Evolutionary conservation across 2,797 vertebrate genomes (phyloP).

Genomic region (Chelonia mydas): DNA sequence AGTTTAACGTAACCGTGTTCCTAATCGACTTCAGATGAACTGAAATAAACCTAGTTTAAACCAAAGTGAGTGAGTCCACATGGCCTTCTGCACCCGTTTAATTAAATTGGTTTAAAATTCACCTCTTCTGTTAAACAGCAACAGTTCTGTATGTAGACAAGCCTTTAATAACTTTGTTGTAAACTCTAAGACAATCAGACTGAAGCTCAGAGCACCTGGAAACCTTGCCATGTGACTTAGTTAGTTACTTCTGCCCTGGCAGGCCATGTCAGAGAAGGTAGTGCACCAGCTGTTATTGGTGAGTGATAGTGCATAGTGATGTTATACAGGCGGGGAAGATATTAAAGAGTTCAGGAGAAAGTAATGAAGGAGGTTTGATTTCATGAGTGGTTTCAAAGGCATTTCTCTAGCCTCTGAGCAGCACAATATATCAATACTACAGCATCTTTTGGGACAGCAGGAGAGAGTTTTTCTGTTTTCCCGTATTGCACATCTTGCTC

Average conservation of each 20-base stretch:
- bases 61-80: not conserved
- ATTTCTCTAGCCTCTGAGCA: not conserved
- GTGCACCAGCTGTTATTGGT: not conserved
- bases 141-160: not conserved
- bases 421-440: not conserved
- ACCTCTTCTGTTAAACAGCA: not conserved
- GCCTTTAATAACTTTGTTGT: not conserved
- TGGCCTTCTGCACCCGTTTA: not conserved
- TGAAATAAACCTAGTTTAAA: not conserved
- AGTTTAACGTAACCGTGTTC: not conserved
- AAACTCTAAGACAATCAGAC: not conserved
- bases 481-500: not conserved
- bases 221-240: not conserved
- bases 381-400: fast-evolving
- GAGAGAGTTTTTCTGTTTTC: not conserved
- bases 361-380: not conserved
- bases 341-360: not conserved
- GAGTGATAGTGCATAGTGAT: not conserved
- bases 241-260: not conserved
- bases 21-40: not conserved
- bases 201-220: not conserved
- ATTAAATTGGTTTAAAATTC: not conserved
- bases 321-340: not conserved
- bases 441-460: not conserved
- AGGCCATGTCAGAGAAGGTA: not conserved